phyloP scores from a whole-genome alignment of 2,888 invertebrate species.

The Chirona hameri region DNA sequence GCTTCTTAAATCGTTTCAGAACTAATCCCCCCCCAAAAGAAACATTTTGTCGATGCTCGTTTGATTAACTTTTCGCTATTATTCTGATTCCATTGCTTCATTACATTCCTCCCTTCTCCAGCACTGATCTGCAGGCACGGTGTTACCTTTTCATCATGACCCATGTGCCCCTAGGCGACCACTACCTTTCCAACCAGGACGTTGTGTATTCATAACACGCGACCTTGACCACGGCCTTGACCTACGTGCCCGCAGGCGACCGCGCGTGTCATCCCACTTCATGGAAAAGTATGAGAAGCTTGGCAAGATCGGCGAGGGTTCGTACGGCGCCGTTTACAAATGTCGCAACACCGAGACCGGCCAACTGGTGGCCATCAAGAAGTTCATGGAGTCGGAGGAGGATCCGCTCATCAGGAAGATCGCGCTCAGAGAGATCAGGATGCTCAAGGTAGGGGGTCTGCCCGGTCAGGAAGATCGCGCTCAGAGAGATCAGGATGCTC shows the following conservation, averaged over 20 bases:
- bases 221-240: neutral
- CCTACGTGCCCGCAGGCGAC: neutral
- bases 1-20: too few species aligned
- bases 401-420: conserved; percentile 95
- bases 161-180: too few species aligned
- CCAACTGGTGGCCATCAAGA: conserved; percentile 91
- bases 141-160: too few species aligned
- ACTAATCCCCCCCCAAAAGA: too few species aligned
- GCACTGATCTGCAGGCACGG: too few species aligned
- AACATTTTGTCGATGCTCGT: too few species aligned
- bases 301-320: conserved; percentile 90
- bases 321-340: conserved; percentile 93
- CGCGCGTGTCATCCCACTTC: conserved; percentile 56
- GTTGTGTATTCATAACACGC: too few species aligned
- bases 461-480: conserved; percentile 92
- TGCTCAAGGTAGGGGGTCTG: conserved; percentile 84
- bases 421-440: conserved; percentile 86
- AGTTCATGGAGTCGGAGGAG: conserved; percentile 95
- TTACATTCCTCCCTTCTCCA: too few species aligned
- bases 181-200: too few species aligned
- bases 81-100: too few species aligned
- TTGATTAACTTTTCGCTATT: too few species aligned
- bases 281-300: conserved; percentile 95
- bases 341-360: conserved; percentile 93
- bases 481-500: conserved; percentile 87